Percentiles rank a stretch among this genome's conserved stretches.
These are phyloP conservation scores for Mus caroli DNA, from an alignment of 2,797 vertebrate genomes.

Conservation along the genomic window DNA sequence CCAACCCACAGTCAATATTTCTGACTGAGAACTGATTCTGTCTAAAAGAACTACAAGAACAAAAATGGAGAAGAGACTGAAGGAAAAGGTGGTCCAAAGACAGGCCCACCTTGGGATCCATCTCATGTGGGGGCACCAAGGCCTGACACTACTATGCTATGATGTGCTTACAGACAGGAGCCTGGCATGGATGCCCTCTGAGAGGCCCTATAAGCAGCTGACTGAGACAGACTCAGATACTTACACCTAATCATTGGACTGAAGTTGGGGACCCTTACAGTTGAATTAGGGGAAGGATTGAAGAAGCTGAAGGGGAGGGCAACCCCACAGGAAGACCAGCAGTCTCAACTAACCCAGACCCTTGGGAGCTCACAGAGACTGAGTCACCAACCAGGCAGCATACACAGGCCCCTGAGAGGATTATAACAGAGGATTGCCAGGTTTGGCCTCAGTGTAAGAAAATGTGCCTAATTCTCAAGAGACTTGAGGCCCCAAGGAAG, in stretches of 20 bases:
- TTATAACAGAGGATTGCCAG: too few species aligned
- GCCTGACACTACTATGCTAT: not conserved
- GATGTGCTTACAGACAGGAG: not conserved
- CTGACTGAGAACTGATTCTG: not conserved
- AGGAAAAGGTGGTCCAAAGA: not conserved
- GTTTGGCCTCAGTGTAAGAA: too few species aligned
- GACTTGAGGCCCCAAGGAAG: not conserved
- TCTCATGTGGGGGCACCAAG: not conserved
- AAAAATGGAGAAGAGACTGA: not conserved
- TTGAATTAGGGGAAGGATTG: not conserved
- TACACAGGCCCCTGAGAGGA: too few species aligned
- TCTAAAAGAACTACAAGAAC: not conserved
- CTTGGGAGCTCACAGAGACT: not conserved
- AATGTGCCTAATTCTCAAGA: too few species aligned
- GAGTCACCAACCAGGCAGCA: not conserved
- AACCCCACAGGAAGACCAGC: not conserved
- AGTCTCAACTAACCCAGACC: not conserved
- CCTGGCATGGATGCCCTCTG: not conserved
- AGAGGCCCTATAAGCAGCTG: not conserved
- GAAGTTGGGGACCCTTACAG: not conserved
- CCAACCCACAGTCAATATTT: not conserved
- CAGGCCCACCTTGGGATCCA: not conserved
- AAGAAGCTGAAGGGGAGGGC: not conserved
- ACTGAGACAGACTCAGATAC: not conserved
- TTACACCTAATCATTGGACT: not conserved